Conservation (phyloP, 2,797 vertebrate genomes). For the Hydrolagus colliei region DNA sequence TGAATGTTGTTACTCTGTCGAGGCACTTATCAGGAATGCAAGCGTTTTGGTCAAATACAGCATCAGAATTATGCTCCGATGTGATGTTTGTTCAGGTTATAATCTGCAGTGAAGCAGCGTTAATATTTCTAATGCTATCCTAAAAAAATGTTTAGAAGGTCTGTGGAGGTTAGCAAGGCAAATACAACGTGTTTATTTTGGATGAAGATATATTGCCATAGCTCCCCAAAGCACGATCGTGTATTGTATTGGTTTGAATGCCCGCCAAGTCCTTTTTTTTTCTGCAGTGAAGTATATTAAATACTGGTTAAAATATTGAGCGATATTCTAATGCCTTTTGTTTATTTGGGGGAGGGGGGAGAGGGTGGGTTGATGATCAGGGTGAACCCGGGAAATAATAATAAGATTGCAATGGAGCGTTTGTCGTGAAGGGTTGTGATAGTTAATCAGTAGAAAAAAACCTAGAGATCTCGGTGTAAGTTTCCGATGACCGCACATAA, state of each 20-base stretch:
- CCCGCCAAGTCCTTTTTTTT: background rate
- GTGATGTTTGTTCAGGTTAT: background rate
- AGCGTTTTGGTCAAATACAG: background rate
- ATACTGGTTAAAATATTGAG: background rate
- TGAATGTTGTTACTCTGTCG: no score
- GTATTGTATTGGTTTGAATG: background rate
- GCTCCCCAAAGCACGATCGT: background rate
- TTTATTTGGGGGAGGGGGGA: no score
- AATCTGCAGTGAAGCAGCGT: background rate
- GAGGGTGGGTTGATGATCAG: no score
- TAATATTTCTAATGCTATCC: background rate
- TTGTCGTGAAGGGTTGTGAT: background rate
- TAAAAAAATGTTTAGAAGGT: background rate
- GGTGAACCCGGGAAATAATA: background rate
- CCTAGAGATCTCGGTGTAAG: no score
- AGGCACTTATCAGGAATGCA: no score
- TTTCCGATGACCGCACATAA: no score
- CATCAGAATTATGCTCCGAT: background rate
- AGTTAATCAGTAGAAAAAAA: no score
- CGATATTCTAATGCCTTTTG: background rate
- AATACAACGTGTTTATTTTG: slow-evolving; percentile 10
- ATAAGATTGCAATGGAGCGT: background rate
- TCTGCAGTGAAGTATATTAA: background rate
- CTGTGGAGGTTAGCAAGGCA: background rate
- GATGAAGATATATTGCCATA: background rate